Percentiles rank a stretch among this genome's conserved stretches.
Evolutionary conservation across 2,113 vertebrate genomes (phyloP).

Genomic region (Mirza zaza): DNA sequence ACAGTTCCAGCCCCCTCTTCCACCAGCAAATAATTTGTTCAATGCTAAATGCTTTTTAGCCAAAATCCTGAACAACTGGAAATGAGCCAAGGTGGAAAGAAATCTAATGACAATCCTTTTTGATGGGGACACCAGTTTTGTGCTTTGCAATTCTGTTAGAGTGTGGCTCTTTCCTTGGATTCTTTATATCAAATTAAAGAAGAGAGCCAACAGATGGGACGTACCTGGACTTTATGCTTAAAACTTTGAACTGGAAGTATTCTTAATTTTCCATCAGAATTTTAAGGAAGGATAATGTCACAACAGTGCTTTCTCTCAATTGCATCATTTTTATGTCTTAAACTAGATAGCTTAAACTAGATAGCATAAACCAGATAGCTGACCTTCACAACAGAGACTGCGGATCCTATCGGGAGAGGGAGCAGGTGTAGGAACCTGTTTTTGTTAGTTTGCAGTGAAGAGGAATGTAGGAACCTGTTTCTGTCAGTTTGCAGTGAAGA

Average conservation of each 20-base stretch:
- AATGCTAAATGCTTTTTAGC: constrained; percentile 83
- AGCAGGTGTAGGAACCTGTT: no score
- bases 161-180: neutral
- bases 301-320: neutral
- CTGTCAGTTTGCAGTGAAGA: no score
- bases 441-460: no score
- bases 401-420: no score
- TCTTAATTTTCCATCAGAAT: neutral
- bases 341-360: no score
- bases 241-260: neutral
- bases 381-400: no score
- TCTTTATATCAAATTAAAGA: neutral
- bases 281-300: constrained; percentile 3
- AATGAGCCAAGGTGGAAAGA: neutral
- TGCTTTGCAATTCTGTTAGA: neutral
- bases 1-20: constrained; percentile 82
- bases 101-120: neutral
- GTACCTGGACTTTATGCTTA: neutral
- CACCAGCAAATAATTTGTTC: constrained; percentile 85
- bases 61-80: neutral
- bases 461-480: no score
- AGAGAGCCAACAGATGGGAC: neutral
- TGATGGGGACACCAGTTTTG: neutral
- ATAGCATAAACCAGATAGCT: no score
- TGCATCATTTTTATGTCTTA: neutral